phyloP scores from a whole-genome alignment of 2,113 vertebrate genomes.

The Tursiops truncatus region DNA sequence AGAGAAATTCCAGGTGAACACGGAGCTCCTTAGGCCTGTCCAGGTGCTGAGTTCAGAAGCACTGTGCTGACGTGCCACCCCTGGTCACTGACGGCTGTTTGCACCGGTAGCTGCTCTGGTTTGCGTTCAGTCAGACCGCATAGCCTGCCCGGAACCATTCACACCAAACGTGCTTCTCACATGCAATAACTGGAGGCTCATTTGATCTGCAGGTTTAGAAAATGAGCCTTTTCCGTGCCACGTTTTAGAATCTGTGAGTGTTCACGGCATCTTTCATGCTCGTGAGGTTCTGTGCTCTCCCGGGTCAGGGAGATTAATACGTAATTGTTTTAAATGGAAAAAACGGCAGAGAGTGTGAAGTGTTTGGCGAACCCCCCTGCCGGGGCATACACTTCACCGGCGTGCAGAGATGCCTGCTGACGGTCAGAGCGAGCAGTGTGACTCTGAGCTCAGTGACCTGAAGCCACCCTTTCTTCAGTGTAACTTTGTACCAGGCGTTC shows the following conservation, averaged over 20 bases:
- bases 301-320: not conserved
- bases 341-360: not conserved
- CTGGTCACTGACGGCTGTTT: not conserved
- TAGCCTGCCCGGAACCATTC: not conserved
- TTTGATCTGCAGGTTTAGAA: not conserved
- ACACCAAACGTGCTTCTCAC: fast-evolving
- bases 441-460: not conserved
- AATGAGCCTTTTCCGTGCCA: fast-evolving
- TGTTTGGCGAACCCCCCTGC: not conserved
- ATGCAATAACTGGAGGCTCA: fast-evolving
- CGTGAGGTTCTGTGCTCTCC: not conserved
- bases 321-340: not conserved
- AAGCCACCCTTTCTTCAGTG: not conserved
- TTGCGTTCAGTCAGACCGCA: not conserved
- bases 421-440: fast-evolving
- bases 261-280: not conserved
- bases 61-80: not conserved
- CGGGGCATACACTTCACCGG: not conserved
- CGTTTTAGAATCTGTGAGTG: not conserved
- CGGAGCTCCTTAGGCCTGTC: not conserved
- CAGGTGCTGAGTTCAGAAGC: not conserved
- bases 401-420: fast-evolving
- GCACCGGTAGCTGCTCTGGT: fast-evolving
- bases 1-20: not conserved
- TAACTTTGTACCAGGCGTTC: not conserved